Evolutionary conservation across 2,797 vertebrate species (phyloP).

Genomic region (Graptemys geographica): DNA sequence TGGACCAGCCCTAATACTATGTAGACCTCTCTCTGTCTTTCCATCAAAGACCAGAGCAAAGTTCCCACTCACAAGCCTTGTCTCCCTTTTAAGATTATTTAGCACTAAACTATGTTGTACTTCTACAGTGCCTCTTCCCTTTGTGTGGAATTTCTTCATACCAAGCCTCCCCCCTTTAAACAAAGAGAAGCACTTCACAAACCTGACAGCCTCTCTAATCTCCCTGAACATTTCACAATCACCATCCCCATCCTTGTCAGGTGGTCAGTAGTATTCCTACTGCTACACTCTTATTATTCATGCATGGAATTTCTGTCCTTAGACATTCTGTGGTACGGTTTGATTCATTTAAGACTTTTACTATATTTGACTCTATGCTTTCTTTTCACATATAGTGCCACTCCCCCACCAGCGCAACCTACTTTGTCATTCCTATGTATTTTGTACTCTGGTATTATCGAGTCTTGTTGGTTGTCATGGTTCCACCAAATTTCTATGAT

Average conservation of each 20-base stretch:
- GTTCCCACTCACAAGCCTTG: not conserved
- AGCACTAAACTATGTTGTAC: not conserved
- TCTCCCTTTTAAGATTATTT: not conserved
- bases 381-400: too few relatives aligned
- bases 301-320: not conserved
- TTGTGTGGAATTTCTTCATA: conserved; percentile 5
- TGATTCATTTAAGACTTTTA: not conserved
- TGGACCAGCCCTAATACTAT: not conserved
- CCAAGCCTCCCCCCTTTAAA: not conserved
- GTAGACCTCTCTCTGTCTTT: not conserved
- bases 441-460: not conserved
- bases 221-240: not conserved
- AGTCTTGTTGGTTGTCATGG: not conserved
- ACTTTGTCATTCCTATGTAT: too few relatives aligned
- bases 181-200: not conserved
- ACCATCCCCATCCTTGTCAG: too few relatives aligned
- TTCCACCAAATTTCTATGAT: not conserved
- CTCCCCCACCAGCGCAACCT: too few relatives aligned
- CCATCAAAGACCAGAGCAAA: not conserved
- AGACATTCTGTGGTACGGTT: not conserved
- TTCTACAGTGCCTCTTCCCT: not conserved
- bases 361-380: not conserved
- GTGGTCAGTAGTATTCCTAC: not conserved
- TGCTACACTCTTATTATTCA: not conserved
- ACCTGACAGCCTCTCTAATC: not conserved